Evolutionary conservation across 2,888 invertebrate species (phyloP).

Genomic region (Xylophagus ater): DNA sequence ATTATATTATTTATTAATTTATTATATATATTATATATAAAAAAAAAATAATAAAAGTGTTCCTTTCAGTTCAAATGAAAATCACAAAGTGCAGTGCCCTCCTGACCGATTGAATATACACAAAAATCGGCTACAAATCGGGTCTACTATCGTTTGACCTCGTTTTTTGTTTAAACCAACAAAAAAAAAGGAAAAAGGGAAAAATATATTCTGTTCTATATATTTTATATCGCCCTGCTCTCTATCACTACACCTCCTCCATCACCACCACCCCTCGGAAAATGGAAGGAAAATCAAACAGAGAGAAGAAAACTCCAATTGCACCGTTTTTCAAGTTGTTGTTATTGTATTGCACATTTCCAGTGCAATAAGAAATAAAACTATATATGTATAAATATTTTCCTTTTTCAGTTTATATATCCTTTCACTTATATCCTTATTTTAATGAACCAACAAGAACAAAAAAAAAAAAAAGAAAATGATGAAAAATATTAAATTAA

Average conservation of each 20-base stretch:
- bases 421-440: slow-evolving; percentile 5
- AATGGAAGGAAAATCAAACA: too few species aligned
- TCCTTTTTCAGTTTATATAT: slow-evolving; percentile 7
- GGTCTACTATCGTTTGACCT: slow-evolving; percentile 24
- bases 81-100: slow-evolving; percentile 33
- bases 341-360: too few species aligned
- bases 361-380: too few species aligned
- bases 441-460: too few species aligned
- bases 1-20: background rate
- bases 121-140: slow-evolving; percentile 26
- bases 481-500: too few species aligned
- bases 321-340: too few species aligned
- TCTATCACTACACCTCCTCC: too few species aligned
- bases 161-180: slow-evolving; percentile 20
- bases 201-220: background rate
- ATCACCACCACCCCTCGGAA: too few species aligned
- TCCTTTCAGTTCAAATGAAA: slow-evolving; percentile 28
- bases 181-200: background rate
- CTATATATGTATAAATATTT: too few species aligned
- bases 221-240: too few species aligned
- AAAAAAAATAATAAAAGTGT: slow-evolving; percentile 14
- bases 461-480: too few species aligned
- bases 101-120: slow-evolving; percentile 30
- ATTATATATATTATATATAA: background rate
- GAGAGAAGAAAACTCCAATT: too few species aligned